Evolutionary conservation across 2,113 vertebrate species (phyloP), one percentile per base, ranked within the genome.

Genomic region (Etheostoma cragini): DNA sequence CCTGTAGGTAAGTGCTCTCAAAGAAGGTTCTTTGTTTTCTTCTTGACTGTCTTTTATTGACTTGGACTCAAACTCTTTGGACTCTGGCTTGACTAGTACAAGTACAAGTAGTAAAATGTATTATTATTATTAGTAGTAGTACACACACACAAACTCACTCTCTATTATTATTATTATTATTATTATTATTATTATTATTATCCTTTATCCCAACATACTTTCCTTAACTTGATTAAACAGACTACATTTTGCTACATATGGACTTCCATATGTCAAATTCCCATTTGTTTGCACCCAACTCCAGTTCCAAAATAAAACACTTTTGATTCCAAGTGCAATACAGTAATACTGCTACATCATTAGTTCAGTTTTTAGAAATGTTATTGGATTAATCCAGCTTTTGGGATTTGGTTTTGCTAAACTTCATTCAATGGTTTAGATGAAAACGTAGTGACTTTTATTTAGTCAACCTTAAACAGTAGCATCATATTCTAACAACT

Each of bases 331-430:
- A 75, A 24, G 19, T 38, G 64, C 24, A 22, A 70, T 19, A 45
- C 24, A 19, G 70, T 16, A 45, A 60, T 65, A 21, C 17, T 62
- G 17, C 57, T 66, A 35, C 30, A 24, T 76, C 56, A 66, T 66
- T 72, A 35, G 33, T 78, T 70, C 35, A 56, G 35, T 67, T 24
- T 66, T 77, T 80, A 61, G 17, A 58, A 64, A 60, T 67, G 66
- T 49, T 60, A 42, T 42, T 68, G 35, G 52, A 81, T 79, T 42
- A 38, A 35, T 61, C 56, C 22, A 54, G 26, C 75, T 54, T 85
- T 79, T 78, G 58, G 49, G 71, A 84, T 74, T 72, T 21, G 47
- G 17, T 53, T 57, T 26, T 52, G 45, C n/a, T 53, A 5, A 68
- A 46, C 33, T 49, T 57, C 22, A 61, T 30, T 16, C 0, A 22